Conservation (phyloP, 2,888 invertebrate genomes). For the Ferrisia virgata region DNA sequence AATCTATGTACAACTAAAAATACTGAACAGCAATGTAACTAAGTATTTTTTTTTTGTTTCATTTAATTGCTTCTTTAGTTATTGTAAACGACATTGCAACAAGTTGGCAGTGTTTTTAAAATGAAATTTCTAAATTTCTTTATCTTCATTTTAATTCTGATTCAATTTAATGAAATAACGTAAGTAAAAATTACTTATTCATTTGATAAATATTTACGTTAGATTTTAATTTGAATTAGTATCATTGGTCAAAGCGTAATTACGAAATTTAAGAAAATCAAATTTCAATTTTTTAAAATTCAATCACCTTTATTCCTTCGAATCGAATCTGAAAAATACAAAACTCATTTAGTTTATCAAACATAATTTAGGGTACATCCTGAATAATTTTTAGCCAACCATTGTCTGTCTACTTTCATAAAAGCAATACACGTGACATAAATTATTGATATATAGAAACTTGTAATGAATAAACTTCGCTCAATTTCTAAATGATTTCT, state of each 20-base stretch:
- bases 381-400: background rate
- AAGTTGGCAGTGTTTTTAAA: background rate
- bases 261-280: background rate
- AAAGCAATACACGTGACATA: no score
- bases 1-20: background rate
- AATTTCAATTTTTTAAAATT: background rate
- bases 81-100: background rate
- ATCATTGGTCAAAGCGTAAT: background rate
- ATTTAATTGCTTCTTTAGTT: background rate
- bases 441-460: no score
- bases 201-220: background rate
- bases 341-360: background rate
- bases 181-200: background rate
- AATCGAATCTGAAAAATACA: background rate
- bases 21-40: background rate
- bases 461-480: no score
- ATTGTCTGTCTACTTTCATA: no score
- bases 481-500: no score
- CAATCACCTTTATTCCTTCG: constrained; percentile 5
- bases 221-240: background rate
- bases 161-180: background rate
- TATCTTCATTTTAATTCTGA: background rate
- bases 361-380: constrained; percentile 47
- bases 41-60: background rate
- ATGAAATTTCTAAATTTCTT: background rate